These are phyloP conservation scores for Oreochromis mossambicus DNA, from an alignment of 2,797 vertebrate genomes.

Conservation along the genomic window DNA sequence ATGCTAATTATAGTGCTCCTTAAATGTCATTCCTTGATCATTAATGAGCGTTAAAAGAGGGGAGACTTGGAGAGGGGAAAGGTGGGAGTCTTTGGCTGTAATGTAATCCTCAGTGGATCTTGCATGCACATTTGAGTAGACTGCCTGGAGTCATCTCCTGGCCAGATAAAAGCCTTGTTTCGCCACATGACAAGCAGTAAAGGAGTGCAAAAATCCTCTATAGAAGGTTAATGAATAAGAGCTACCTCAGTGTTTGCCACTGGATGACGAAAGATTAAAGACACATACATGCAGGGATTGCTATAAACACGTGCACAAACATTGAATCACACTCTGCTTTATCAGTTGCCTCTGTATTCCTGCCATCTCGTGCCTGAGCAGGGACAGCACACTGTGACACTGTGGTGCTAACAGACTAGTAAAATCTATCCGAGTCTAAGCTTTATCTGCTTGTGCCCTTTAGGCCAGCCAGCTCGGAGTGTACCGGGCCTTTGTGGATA, in stretches of 20 bases:
- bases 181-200: constrained; percentile 61
- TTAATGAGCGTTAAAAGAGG: constrained; percentile 31
- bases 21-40: constrained; percentile 40
- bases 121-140: constrained; percentile 53
- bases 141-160: constrained; percentile 67
- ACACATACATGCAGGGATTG: background rate
- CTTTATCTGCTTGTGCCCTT: background rate
- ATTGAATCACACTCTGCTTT: background rate
- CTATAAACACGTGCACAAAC: background rate
- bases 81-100: constrained; percentile 25
- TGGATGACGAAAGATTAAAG: constrained; percentile 20
- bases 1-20: constrained; percentile 42
- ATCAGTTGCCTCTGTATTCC: background rate
- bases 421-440: background rate
- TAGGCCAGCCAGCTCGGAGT: constrained; percentile 98
- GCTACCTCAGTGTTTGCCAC: constrained; percentile 22
- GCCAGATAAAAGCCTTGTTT: constrained; percentile 67
- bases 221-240: constrained; percentile 47
- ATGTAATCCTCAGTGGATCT: constrained; percentile 18
- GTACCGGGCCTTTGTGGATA: constrained; percentile 98
- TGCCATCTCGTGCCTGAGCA: background rate
- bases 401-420: background rate
- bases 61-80: background rate
- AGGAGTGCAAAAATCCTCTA: constrained; percentile 40
- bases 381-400: background rate